Conservation (phyloP, 2,797 vertebrate genomes). For the Lagocephalus sceleratus region DNA sequence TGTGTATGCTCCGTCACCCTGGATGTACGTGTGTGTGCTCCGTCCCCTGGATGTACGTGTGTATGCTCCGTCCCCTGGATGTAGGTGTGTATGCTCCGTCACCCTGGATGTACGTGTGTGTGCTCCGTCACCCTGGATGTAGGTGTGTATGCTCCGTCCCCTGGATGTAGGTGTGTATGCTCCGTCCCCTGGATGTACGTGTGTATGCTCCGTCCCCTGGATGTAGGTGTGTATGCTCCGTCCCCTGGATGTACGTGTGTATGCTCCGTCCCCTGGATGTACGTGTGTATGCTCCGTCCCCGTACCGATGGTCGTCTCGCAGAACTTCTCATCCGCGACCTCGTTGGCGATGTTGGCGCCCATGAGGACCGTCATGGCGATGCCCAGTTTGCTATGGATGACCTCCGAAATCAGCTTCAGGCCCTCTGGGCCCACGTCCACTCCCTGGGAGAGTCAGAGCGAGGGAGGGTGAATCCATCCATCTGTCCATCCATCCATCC, state of each 20-base stretch:
- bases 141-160: background rate
- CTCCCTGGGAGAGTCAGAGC: slow-evolving; percentile 74
- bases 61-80: no score
- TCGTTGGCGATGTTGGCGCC: slow-evolving; percentile 95
- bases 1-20: no score
- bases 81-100: no score
- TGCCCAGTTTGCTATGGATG: slow-evolving; percentile 83
- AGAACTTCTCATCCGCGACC: slow-evolving; percentile 95
- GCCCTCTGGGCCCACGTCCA: slow-evolving; percentile 89
- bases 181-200: no score
- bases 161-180: background rate
- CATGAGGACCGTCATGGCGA: slow-evolving; percentile 92
- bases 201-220: no score
- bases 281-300: background rate
- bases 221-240: background rate
- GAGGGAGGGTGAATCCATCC: background rate
- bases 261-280: no score
- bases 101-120: no score
- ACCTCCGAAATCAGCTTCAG: slow-evolving; percentile 95
- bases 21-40: no score
- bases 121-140: background rate
- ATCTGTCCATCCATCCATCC: no score
- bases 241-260: background rate
- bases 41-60: no score
- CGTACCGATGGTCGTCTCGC: slow-evolving; percentile 94